These are phyloP conservation scores for Drosophila quinaria DNA, from an alignment of 2,888 invertebrate genomes.

Conservation along the genomic window DNA sequence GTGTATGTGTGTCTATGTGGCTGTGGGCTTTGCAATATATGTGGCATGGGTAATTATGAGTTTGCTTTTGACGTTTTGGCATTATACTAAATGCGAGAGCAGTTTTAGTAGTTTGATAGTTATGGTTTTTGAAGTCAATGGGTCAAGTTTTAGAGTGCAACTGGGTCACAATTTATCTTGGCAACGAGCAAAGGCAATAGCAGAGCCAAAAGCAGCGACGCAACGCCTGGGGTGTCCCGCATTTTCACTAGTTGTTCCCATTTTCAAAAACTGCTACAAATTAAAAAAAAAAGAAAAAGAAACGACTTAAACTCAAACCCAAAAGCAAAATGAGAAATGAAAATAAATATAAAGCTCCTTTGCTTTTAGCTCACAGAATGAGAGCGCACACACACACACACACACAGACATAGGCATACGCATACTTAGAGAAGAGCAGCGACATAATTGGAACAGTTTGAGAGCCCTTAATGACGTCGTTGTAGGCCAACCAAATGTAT, in stretches of 20 bases:
- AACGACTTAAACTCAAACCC: slow-evolving; percentile 38
- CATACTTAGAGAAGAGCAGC: slow-evolving; percentile 49
- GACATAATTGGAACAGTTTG: slow-evolving; percentile 79
- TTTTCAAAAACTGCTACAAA: slow-evolving; percentile 45
- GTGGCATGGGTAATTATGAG: slow-evolving; percentile 65
- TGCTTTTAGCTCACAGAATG: slow-evolving; percentile 59
- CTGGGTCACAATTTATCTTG: slow-evolving; percentile 78
- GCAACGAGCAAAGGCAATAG: neutral
- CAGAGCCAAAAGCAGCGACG: slow-evolving; percentile 25
- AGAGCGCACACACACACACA: slow-evolving; percentile 57
- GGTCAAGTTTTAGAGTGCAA: slow-evolving; percentile 83
- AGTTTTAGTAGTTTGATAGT: slow-evolving; percentile 43
- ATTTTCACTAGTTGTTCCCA: slow-evolving; percentile 61
- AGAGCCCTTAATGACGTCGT: slow-evolving; percentile 79
- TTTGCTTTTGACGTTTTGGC: slow-evolving; percentile 38
- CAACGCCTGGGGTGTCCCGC: slow-evolving; percentile 76
- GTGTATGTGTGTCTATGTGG: neutral
- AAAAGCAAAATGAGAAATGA: slow-evolving; percentile 41
- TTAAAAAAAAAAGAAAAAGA: slow-evolving; percentile 39
- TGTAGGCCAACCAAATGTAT: slow-evolving; percentile 73
- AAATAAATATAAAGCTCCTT: slow-evolving; percentile 59
- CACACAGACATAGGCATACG: slow-evolving; percentile 28
- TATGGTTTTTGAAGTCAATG: slow-evolving; percentile 77
- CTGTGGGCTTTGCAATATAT: slow-evolving; percentile 10
- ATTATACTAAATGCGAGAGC: slow-evolving; percentile 46